Conservation (phyloP, 2,797 vertebrate genomes). For the Coccyzus lansbergi region DNA sequence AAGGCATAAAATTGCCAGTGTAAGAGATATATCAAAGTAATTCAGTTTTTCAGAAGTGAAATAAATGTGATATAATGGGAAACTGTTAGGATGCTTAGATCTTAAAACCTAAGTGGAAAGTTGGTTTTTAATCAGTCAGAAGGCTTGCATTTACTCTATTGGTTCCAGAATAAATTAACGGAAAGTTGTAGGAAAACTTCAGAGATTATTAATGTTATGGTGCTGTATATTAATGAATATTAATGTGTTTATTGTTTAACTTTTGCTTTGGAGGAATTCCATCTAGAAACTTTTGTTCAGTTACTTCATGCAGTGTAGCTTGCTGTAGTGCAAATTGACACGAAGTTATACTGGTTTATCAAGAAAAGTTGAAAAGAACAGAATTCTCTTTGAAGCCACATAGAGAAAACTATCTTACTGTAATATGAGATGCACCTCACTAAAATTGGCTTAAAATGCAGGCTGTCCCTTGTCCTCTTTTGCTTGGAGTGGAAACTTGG, state of each 20-base stretch:
- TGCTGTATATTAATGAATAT: neutral
- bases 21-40: conserved; percentile 17
- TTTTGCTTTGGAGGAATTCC: neutral
- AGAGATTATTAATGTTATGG: neutral
- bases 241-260: neutral
- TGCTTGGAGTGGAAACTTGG: neutral
- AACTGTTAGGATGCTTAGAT: neutral
- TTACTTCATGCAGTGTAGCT: neutral
- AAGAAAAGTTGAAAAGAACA: neutral
- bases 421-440: neutral
- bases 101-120: neutral
- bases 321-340: no score
- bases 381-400: neutral
- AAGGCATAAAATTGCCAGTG: neutral
- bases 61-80: conserved; percentile 31
- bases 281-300: neutral
- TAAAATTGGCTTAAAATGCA: neutral
- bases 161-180: neutral
- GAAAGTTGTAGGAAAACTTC: neutral
- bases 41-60: conserved; percentile 13
- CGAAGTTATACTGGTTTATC: neutral
- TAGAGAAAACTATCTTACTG: neutral
- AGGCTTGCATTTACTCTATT: neutral
- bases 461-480: neutral
- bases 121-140: neutral